phyloP scores from a whole-genome alignment of 2,113 vertebrate genomes.

The Notiomystis cincta region DNA sequence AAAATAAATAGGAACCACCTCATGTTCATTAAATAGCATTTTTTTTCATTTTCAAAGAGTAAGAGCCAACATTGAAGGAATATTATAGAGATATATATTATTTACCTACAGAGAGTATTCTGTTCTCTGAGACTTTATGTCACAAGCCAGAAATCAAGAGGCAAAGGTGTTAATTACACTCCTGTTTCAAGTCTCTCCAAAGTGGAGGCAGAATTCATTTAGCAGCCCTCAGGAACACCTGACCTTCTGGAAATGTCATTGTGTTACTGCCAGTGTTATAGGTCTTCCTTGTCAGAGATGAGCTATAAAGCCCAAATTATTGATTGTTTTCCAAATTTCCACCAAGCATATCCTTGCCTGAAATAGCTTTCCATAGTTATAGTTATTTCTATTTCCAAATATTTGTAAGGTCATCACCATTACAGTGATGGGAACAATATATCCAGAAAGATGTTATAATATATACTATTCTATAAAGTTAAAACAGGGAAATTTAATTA shows the following conservation, averaged over 20 bases:
- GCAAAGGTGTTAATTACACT: not conserved
- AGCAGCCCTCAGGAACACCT: not conserved
- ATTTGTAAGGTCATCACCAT: not conserved
- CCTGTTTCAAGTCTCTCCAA: not conserved
- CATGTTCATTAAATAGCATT: not conserved
- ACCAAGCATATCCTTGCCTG: not conserved
- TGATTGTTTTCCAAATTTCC: not conserved
- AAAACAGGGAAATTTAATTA: not conserved
- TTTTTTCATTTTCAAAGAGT: not conserved
- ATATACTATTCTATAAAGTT: not conserved
- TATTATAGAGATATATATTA: not conserved
- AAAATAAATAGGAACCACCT: not conserved
- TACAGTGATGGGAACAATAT: not conserved
- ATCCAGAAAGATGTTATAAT: not conserved
- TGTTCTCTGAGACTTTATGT: not conserved
- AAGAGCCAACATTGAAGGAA: not conserved
- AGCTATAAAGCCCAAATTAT: not conserved
- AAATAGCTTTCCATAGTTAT: not conserved
- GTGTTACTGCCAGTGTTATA: not conserved
- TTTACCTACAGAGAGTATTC: not conserved
- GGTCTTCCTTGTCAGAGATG: not conserved
- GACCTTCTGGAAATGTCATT: not conserved
- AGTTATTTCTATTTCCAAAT: not conserved
- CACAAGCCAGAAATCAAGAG: not conserved
- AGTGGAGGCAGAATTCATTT: not conserved